Percentiles rank a stretch among this genome's conserved stretches.
Evolutionary conservation across 2,113 vertebrate genomes (phyloP).

Genomic region (Lanius collurio): DNA sequence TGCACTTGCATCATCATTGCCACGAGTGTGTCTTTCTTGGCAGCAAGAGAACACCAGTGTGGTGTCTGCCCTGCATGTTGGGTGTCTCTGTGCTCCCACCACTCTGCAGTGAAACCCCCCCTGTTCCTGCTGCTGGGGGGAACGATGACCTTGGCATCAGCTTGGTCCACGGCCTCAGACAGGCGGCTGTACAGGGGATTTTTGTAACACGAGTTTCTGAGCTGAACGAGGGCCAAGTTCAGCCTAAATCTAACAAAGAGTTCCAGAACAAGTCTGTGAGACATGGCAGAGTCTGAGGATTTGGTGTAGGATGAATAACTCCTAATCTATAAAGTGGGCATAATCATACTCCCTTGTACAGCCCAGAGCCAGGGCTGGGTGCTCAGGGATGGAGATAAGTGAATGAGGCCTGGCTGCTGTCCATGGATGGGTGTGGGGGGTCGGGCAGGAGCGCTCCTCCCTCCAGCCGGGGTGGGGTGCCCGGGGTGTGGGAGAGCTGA

Average conservation of each 20-base stretch:
- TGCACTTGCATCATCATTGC: neutral
- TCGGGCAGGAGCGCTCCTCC: neutral
- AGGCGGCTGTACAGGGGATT: neutral
- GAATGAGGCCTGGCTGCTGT: slow-evolving; percentile 20
- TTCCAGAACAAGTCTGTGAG: slow-evolving; percentile 24
- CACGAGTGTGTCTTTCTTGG: neutral
- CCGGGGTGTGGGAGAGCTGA: neutral
- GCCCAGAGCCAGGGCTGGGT: slow-evolving; percentile 28
- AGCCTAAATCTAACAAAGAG: neutral
- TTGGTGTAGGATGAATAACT: slow-evolving; percentile 51
- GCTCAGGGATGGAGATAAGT: slow-evolving; percentile 49
- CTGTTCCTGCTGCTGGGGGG: neutral
- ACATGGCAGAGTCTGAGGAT: slow-evolving; percentile 11
- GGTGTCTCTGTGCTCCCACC: neutral
- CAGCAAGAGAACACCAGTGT: neutral
- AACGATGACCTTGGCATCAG: rapidly evolving
- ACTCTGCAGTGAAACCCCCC: neutral
- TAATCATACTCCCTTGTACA: slow-evolving; percentile 2
- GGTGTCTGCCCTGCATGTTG: neutral
- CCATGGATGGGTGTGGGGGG: slow-evolving; percentile 2
- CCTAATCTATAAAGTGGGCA: slow-evolving; percentile 44
- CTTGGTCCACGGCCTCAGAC: neutral
- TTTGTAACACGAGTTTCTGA: neutral
- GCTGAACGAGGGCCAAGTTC: slow-evolving; percentile 18
- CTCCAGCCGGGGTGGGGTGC: neutral